phyloP scores from a whole-genome alignment of 2,113 vertebrate genomes.

The Macroglossus sobrinus region DNA sequence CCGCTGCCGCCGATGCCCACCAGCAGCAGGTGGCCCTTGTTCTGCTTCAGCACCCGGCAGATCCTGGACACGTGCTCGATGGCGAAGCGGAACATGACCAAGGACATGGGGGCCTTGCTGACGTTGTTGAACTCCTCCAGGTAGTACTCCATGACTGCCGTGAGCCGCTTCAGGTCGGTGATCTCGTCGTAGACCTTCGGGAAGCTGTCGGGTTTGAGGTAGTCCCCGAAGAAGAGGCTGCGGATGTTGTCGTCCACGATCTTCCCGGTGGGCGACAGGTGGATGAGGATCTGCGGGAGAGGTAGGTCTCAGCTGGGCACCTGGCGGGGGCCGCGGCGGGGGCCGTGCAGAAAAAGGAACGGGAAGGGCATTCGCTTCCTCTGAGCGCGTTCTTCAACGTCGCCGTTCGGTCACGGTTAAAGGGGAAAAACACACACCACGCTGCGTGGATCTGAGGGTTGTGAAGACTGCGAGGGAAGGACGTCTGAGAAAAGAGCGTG shows the following conservation, averaged over 20 bases:
- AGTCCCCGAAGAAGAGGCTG: conserved; percentile 94
- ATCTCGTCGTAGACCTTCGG: conserved; percentile 90
- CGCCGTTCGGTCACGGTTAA: background rate
- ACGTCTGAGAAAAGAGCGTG: background rate
- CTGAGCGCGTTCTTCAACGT: background rate
- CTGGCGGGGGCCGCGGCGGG: background rate
- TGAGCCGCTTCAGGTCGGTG: conserved; percentile 87
- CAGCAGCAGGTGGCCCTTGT: conserved; percentile 90
- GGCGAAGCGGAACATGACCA: conserved; percentile 95
- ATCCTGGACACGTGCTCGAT: conserved; percentile 95
- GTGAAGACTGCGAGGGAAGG: background rate
- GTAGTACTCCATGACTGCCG: conserved; percentile 89
- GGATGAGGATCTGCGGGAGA: conserved; percentile 86
- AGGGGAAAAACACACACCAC: background rate
- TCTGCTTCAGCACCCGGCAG: conserved; percentile 92
- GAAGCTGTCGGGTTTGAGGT: conserved; percentile 82
- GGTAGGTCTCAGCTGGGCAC: conserved; percentile 31
- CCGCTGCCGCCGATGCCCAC: conserved; percentile 93
- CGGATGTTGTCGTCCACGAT: conserved; percentile 88
- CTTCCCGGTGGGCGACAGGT: conserved; percentile 86
- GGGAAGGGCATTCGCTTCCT: conserved; percentile 74
- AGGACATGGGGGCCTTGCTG: conserved; percentile 93
- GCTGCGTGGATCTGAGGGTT: background rate
- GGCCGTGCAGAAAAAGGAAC: conserved; percentile 86
- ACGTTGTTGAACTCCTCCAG: conserved; percentile 91